Conservation (phyloP, 2,888 invertebrate genomes). For the Acleris emargana region DNA sequence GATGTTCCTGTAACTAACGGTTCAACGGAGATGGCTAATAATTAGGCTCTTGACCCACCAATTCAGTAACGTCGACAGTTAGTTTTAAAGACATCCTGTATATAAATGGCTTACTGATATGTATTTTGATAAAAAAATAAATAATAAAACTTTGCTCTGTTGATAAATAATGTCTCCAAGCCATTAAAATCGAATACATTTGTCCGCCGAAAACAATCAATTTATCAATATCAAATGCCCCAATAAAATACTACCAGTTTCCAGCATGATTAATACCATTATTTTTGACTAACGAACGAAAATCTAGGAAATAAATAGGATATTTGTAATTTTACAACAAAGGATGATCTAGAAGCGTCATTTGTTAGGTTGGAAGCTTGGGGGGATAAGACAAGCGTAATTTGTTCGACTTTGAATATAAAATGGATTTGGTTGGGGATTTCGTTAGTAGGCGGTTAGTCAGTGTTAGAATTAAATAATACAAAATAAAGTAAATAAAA, state of each 20-base stretch:
- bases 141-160: too few species aligned
- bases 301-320: conserved; percentile 25
- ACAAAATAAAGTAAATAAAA: background rate
- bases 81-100: too few species aligned
- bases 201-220: conserved; percentile 19
- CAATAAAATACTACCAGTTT: conserved; percentile 24
- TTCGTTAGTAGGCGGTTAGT: background rate
- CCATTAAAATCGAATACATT: conserved; percentile 28
- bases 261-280: conserved; percentile 18
- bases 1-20: too few species aligned
- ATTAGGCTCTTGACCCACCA: too few species aligned
- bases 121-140: too few species aligned
- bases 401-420: conserved; percentile 23
- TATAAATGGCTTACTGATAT: too few species aligned
- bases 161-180: too few species aligned
- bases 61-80: too few species aligned
- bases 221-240: conserved; percentile 25
- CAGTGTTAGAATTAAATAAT: background rate
- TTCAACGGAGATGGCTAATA: too few species aligned
- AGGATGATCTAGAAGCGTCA: conserved; percentile 15
- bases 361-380: conserved; percentile 18
- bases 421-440: background rate
- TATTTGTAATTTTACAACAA: conserved; percentile 8
- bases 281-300: conserved; percentile 17
- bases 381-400: conserved; percentile 17